Percentiles rank a stretch among this genome's conserved stretches.
Conservation (phyloP, 2,888 invertebrate genomes). For the Brenthis daphne region DNA sequence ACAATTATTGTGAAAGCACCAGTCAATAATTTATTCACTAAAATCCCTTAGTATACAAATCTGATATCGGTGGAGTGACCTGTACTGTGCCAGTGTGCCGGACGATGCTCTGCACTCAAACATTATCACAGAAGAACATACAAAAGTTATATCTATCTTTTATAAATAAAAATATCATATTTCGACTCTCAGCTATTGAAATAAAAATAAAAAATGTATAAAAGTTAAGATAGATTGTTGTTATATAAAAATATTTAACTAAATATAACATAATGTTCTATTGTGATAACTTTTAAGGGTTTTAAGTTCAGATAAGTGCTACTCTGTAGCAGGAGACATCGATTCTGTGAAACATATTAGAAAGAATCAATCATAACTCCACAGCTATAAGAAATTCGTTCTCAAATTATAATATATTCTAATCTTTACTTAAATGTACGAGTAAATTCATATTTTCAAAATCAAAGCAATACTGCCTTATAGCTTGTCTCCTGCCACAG, state of each 20-base stretch:
- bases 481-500: constrained; percentile 28
- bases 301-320: constrained; percentile 23
- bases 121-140: constrained; percentile 27
- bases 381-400: constrained; percentile 19
- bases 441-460: constrained; percentile 5
- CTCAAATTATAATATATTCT: neutral
- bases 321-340: constrained; percentile 27
- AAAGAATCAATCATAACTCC: constrained; percentile 22
- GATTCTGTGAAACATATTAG: constrained; percentile 21
- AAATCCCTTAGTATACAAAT: constrained; percentile 75
- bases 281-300: constrained; percentile 32
- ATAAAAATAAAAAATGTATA: neutral
- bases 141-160: constrained; percentile 4
- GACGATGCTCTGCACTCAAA: constrained; percentile 27
- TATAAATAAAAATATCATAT: neutral
- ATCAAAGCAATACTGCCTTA: neutral
- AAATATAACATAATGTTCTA: constrained; percentile 5
- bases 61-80: constrained; percentile 56
- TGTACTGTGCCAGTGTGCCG: constrained; percentile 37
- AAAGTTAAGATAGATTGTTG: neutral
- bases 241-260: neutral
- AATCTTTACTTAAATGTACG: constrained; percentile 13
- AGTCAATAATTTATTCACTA: constrained; percentile 82
- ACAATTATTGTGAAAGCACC: constrained; percentile 80
- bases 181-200: constrained; percentile 3